Evolutionary conservation across 2,797 vertebrate species (phyloP), one percentile per base, ranked within the genome.

Genomic region (Gallirallus australis): DNA sequence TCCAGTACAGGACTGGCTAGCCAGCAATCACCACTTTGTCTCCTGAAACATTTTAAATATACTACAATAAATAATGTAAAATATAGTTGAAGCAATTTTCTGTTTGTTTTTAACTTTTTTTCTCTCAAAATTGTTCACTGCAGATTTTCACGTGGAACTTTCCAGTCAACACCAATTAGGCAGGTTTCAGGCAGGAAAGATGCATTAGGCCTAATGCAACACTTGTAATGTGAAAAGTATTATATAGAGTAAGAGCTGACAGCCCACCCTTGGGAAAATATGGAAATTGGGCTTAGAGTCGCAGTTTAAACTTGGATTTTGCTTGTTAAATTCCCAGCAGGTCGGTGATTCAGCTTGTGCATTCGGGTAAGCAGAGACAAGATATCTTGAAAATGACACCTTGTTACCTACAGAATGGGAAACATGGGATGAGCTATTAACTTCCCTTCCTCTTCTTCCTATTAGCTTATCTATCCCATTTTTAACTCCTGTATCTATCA

Each of bases 291-390:
- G 70, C 37, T 70, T 75, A 71, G 45, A 94, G 57, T 50, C 24
- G 28, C 79, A 90, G 54, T 94, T 95, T 94, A 95, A 96, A 95
- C 83, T 64, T 60, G 52, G 65, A 92, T 65, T 92, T 92, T 10
- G 31, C 76, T 93, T 90, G 84, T 89, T 94, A 93, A 95, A 95
- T 94, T 95, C 91, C 86, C 69, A 88, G 61, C 31, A 96, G 90
- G 66, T 92, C 77, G 76, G 59, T 86, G 66, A 83, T 86, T 86
- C 68, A 89, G 60, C 31, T 11, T 48, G 84, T 31, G 73, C 25
- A 68, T 83, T 93, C 33, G 72, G 89, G 50, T 72, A 81, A 92
- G 47, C 84, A 52, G 79, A 61, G 84, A 73, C 60, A 89, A 93
- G 66, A 69, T 80, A 82, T 59, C 85, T 91, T 95, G 90, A 95